Evolutionary conservation across 2,113 vertebrate genomes (phyloP).

Genomic region (Hippocampus comes): DNA sequence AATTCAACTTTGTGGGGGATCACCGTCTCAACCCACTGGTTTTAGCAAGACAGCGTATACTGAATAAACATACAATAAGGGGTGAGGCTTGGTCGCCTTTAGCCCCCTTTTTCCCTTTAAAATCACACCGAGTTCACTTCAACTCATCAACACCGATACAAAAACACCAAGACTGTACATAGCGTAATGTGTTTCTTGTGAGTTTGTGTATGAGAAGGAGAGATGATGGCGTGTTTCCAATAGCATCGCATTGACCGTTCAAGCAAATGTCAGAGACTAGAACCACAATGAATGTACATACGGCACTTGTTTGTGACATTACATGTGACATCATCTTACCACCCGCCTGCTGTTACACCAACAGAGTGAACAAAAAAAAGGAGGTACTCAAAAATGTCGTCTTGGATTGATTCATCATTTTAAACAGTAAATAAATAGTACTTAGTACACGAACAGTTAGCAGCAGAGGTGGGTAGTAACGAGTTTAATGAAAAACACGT

Average conservation of each 20-base stretch:
- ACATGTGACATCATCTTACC: background rate
- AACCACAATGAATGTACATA: background rate
- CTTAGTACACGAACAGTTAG: background rate
- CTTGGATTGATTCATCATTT: background rate
- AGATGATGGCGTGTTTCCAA: background rate
- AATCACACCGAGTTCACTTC: conserved; percentile 23
- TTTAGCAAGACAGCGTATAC: background rate
- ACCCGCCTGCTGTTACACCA: background rate
- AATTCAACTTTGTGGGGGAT: conserved; percentile 12
- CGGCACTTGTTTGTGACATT: background rate
- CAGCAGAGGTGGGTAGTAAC: background rate
- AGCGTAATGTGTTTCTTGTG: background rate
- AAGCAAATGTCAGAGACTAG: background rate
- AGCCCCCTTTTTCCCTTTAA: conserved; percentile 66
- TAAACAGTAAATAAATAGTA: background rate
- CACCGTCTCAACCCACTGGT: conserved; percentile 10
- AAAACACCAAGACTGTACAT: background rate
- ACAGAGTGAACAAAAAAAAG: background rate
- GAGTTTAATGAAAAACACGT: background rate
- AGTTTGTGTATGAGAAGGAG: background rate
- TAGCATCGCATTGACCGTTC: background rate
- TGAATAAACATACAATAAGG: background rate
- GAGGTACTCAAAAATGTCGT: background rate
- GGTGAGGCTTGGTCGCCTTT: conserved; percentile 29
- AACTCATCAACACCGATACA: background rate